A percentile compares a stretch with the other conserved stretches of the same genome.
Conservation (phyloP, 2,797 vertebrate genomes). For the Manis javanica region DNA sequence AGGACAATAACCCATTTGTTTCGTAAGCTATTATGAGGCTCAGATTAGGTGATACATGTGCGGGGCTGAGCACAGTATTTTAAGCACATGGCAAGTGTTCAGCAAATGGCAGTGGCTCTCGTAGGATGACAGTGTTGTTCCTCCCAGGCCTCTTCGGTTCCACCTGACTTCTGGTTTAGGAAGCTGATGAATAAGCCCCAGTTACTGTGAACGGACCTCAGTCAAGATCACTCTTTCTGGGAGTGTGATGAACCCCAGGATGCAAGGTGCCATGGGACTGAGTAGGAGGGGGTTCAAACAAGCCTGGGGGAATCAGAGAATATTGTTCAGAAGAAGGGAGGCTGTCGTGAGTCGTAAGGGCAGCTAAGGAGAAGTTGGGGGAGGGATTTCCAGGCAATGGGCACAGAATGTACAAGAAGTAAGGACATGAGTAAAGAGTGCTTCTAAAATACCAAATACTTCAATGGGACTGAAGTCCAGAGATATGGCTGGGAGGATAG, state of each 20-base stretch:
- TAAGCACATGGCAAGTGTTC: not conserved
- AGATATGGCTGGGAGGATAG: not conserved
- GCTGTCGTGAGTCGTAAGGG: not conserved
- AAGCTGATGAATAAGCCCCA: not conserved
- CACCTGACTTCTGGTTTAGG: not conserved
- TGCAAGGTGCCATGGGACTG: not conserved
- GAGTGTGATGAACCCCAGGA: not conserved
- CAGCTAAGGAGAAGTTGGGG: not conserved
- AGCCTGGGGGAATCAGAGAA: not conserved
- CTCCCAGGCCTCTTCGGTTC: not conserved
- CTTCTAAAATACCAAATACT: not conserved
- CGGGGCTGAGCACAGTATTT: not conserved
- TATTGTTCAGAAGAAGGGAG: not conserved
- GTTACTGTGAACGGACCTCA: not conserved
- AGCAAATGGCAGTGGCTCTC: not conserved
- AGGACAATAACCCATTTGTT: not conserved
- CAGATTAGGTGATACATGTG: not conserved
- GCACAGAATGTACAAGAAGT: not conserved
- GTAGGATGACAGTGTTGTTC: not conserved
- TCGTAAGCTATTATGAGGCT: not conserved
- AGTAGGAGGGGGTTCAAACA: not conserved
- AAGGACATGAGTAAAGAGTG: not conserved
- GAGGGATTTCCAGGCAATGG: not conserved
- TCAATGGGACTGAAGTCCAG: not conserved
- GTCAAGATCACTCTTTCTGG: not conserved